Evolutionary conservation across 2,888 invertebrate species (phyloP), one percentile per base, ranked within the genome.

Genomic region (Dendrolimus pini): DNA sequence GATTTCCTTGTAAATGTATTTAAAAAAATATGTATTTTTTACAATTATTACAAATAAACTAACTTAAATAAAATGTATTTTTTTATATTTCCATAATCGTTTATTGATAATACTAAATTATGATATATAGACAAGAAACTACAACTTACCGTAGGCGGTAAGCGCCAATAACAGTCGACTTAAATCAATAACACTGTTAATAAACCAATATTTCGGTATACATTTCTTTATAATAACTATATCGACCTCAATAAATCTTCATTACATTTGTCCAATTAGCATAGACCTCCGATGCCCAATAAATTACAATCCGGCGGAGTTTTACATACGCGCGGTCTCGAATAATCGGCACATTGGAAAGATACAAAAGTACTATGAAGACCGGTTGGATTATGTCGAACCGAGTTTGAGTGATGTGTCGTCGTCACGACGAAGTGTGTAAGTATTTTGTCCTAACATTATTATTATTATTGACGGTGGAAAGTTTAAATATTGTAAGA

Each of bases 281-380:
- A 80, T 94, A 69, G 93, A 93, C 57, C 89, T 94, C 7, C 74
- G 79, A 41, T 94, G 95, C 72, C 97, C 97, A 0, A 75, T 86
- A 18, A 94, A 94, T 64, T 97, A 94, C 83, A 97, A 97, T 79
- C 95, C 95, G 7, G 96, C 97, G 0, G 98, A 98, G 80, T 96
- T 95, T 80, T 96, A 95, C 80, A 93, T 98, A n/a, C 85, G 78
- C 60, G 78, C 79, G 0, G 78, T 90, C n/a, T 89, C 86, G 0
- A 64, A 66, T 58, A 12, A 9, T 47, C 47, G 47, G 47, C 60
- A 67, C 14, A 59, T 74, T 7, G 67, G 74, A 42, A 74, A 67
- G 63, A 67, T 83, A 2, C 61, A 74, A 67, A 76, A 80, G 66
- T 71, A 67, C 55, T 70, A 74, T 63, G 62, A 67, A 47, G 63